phyloP scores from a whole-genome alignment of 2,797 vertebrate genomes.

The Capromys pilorides region DNA sequence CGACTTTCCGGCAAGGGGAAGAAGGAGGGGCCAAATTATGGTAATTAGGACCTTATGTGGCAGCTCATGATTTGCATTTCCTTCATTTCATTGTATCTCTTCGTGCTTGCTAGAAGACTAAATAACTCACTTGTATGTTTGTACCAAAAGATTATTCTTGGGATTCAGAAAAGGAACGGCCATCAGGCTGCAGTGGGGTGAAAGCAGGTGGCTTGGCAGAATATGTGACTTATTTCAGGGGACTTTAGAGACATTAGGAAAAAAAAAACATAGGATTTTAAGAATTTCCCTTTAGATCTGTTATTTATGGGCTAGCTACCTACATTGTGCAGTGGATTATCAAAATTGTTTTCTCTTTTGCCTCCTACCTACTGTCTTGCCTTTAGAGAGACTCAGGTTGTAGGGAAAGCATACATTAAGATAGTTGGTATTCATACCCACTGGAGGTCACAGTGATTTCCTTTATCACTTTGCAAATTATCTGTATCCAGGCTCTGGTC shows the following conservation, averaged over 20 bases:
- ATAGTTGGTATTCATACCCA: conserved; percentile 56
- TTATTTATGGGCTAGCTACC: conserved; percentile 3
- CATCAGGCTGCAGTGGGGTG: conserved; percentile 19
- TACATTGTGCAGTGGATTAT: conserved; percentile 31
- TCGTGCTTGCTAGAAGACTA: conserved; percentile 67
- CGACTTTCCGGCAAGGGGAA: conserved; percentile 70
- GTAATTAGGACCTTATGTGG: conserved; percentile 76
- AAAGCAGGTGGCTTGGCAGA: conserved; percentile 61
- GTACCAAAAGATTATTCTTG: conserved; percentile 73
- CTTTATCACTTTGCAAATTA: neutral
- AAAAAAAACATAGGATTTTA: conserved; percentile 30
- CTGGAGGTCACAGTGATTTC: conserved; percentile 46
- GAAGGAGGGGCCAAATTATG: conserved; percentile 76
- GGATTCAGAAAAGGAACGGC: conserved; percentile 59
- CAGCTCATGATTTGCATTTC: conserved; percentile 77
- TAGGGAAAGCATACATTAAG: conserved; percentile 45
- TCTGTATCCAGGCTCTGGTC: neutral
- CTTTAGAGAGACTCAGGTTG: conserved; percentile 34
- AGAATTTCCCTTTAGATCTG: conserved; percentile 32
- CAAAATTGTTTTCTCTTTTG: conserved; percentile 42
- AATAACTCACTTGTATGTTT: conserved; percentile 79
- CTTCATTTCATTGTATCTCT: conserved; percentile 75
- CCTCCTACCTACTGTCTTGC: conserved; percentile 42
- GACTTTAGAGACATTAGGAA: conserved; percentile 47
- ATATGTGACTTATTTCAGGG: conserved; percentile 47